These are phyloP conservation scores for Chalcosyrphus nemorum DNA, from an alignment of 2,888 invertebrate species.

Conservation along the genomic window DNA sequence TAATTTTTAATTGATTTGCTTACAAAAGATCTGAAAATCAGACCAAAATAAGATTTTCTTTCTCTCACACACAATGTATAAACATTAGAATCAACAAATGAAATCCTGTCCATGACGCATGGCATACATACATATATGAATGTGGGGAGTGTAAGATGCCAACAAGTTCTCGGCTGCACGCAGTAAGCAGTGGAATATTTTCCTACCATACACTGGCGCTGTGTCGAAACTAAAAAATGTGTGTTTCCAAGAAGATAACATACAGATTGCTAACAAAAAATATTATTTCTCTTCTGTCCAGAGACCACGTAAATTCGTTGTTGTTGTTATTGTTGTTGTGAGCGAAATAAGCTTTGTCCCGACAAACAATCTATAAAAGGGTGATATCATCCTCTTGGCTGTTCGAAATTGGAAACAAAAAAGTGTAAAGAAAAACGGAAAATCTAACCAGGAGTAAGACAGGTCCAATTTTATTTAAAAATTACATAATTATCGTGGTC, in stretches of 20 bases:
- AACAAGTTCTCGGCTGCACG: background rate
- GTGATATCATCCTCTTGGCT: slow-evolving; percentile 44
- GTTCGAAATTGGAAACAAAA: background rate
- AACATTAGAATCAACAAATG: background rate
- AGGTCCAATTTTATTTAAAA: background rate
- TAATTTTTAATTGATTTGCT: background rate
- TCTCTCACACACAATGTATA: no score
- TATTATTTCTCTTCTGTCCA: background rate
- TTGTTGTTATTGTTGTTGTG: background rate
- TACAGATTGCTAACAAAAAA: slow-evolving; percentile 8
- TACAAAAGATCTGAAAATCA: no score
- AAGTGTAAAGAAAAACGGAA: no score
- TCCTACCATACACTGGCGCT: background rate
- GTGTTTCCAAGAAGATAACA: background rate
- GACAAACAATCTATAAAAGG: background rate
- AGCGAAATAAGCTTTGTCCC: background rate
- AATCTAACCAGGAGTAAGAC: no score
- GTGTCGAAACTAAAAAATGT: background rate
- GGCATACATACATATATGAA: no score
- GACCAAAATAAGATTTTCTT: background rate
- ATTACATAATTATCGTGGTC: slow-evolving; percentile 8
- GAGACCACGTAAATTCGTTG: background rate
- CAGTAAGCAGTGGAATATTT: background rate
- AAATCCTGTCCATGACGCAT: slow-evolving; percentile 15
- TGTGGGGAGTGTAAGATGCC: background rate